Evolutionary conservation across 2,888 invertebrate genomes (phyloP).

Genomic region (Oligia latruncula): DNA sequence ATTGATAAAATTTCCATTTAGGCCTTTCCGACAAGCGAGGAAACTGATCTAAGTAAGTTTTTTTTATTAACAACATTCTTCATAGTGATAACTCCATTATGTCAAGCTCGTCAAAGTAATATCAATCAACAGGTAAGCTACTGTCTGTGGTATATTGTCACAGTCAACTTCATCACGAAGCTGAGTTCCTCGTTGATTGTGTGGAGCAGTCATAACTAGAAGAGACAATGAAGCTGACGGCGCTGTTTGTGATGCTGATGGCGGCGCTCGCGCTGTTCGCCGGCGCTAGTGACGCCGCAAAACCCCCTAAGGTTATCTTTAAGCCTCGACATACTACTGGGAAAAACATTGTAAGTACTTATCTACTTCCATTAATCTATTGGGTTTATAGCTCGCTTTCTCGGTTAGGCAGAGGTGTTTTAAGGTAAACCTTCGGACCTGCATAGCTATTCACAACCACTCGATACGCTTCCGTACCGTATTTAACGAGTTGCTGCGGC

Average conservation of each 20-base stretch:
- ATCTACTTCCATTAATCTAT: neutral
- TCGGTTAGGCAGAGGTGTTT: neutral
- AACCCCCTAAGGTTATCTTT: constrained; percentile 14
- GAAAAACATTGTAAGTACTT: constrained; percentile 71
- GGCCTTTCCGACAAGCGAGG: too few relatives aligned
- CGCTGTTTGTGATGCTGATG: constrained; percentile 38
- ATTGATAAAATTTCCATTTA: too few relatives aligned
- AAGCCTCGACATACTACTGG: constrained; percentile 72
- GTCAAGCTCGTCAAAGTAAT: too few relatives aligned
- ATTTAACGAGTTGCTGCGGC: too few relatives aligned
- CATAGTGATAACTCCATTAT: too few relatives aligned
- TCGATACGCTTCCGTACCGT: too few relatives aligned
- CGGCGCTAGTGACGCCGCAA: constrained; percentile 23
- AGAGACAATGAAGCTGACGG: constrained; percentile 30
- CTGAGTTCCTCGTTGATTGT: neutral
- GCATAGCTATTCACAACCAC: too few relatives aligned
- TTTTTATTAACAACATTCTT: too few relatives aligned
- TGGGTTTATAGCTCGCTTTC: neutral
- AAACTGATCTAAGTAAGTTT: too few relatives aligned
- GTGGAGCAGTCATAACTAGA: constrained; percentile 8
- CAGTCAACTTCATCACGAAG: neutral
- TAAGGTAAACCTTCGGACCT: neutral
- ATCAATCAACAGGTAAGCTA: too few relatives aligned
- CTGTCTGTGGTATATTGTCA: neutral
- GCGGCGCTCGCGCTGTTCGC: constrained; percentile 31